These are phyloP conservation scores for Lepidurus arcticus DNA, from an alignment of 1,140 invertebrate species.

Conservation along the genomic window DNA sequence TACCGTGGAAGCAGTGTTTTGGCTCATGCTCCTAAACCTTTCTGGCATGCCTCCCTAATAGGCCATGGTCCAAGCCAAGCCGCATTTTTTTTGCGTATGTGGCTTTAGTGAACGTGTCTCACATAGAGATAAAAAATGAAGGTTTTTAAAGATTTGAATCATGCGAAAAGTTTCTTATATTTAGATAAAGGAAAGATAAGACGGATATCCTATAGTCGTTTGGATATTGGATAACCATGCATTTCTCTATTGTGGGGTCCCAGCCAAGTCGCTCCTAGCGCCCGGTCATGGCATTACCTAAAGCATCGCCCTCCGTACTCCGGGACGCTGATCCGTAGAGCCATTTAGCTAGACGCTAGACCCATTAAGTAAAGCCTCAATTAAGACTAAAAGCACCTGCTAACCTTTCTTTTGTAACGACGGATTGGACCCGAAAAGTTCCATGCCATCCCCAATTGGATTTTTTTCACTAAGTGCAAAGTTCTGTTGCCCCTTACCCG, in stretches of 20 bases:
- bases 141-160: no score
- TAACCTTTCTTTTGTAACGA: background rate
- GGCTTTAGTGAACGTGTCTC: no score
- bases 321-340: background rate
- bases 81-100: no score
- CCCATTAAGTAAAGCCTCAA: background rate
- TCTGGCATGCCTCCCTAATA: no score
- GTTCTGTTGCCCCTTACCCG: constrained; percentile 1
- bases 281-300: background rate
- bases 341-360: background rate
- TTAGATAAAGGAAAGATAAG: no score
- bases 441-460: constrained; percentile 5
- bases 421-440: background rate
- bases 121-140: no score
- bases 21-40: no score
- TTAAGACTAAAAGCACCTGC: constrained; percentile 12
- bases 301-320: background rate
- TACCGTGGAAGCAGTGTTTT: no score
- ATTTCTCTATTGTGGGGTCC: background rate
- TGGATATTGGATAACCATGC: background rate
- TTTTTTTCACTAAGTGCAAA: constrained; percentile 6
- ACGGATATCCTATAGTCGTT: no score
- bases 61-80: no score
- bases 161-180: no score
- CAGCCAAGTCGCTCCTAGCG: background rate